Percentiles rank a stretch among this genome's conserved stretches.
phyloP scores from a whole-genome alignment of 1,140 invertebrate genomes.

The Matsumurasca onukii region DNA sequence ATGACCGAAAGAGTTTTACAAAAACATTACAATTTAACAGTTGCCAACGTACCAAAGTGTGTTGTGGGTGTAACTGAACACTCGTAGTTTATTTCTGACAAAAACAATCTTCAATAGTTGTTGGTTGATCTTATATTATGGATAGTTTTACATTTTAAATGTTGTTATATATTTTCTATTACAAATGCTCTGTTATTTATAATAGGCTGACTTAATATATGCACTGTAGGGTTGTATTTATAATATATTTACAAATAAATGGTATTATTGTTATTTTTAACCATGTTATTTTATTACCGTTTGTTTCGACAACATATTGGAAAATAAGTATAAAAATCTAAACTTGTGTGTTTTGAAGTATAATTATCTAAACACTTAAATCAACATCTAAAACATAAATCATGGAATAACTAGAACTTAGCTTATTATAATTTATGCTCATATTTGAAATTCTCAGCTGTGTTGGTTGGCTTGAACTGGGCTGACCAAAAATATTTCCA shows the following conservation, averaged over 20 bases:
- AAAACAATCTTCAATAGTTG: constrained; percentile 21
- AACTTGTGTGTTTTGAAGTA: too few relatives aligned
- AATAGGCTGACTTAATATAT: constrained; percentile 31
- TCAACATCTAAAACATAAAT: too few relatives aligned
- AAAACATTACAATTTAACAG: not conserved
- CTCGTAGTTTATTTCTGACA: constrained; percentile 26
- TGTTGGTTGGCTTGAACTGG: too few relatives aligned
- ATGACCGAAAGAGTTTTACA: too few relatives aligned
- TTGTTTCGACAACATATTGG: not conserved
- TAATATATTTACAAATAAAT: constrained; percentile 33
- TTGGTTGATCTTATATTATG: constrained; percentile 17
- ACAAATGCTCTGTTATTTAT: constrained; percentile 30
- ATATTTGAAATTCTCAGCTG: too few relatives aligned
- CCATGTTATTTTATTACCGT: not conserved
- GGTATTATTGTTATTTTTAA: constrained; percentile 32
- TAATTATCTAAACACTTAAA: too few relatives aligned
- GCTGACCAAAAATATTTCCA: too few relatives aligned
- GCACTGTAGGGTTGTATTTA: constrained; percentile 32
- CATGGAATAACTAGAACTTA: too few relatives aligned
- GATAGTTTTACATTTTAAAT: constrained; percentile 32
- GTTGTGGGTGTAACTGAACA: not conserved
- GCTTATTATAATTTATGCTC: too few relatives aligned
- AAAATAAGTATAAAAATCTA: too few relatives aligned
- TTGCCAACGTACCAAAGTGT: constrained; percentile 15
- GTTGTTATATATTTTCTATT: constrained; percentile 33